A percentile compares a stretch with the other conserved stretches of the same genome.
Evolutionary conservation across 2,113 vertebrate genomes (phyloP).

Genomic region (Propithecus coquereli): DNA sequence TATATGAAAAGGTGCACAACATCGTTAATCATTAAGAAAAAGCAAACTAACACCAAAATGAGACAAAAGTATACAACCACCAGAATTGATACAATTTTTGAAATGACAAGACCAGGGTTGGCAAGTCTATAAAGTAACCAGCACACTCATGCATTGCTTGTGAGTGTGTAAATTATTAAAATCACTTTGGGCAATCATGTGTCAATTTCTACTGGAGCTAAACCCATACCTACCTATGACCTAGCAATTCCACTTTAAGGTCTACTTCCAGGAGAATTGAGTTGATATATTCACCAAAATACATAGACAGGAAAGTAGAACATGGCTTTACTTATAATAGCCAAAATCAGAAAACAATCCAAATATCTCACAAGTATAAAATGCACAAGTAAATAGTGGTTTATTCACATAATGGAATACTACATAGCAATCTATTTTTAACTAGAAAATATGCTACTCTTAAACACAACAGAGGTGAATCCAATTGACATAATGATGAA

Average conservation of each 20-base stretch:
- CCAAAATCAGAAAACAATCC: background rate
- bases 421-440: background rate
- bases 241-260: background rate
- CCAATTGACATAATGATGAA: background rate
- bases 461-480: background rate
- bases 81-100: background rate
- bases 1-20: background rate
- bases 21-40: background rate
- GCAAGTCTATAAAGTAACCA: background rate
- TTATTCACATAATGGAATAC: background rate
- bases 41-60: background rate
- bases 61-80: background rate
- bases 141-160: background rate
- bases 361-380: background rate
- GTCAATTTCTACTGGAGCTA: background rate
- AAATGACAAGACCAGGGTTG: background rate
- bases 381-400: background rate
- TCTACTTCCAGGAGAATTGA: background rate
- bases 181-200: background rate
- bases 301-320: background rate
- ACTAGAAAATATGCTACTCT: background rate
- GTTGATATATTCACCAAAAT: background rate
- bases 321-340: background rate
- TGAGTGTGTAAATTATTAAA: background rate
- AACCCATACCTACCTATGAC: background rate